A percentile compares a stretch with the other conserved stretches of the same genome.
Conservation (phyloP, 2,888 invertebrate genomes). For the Limnephilus marmoratus region DNA sequence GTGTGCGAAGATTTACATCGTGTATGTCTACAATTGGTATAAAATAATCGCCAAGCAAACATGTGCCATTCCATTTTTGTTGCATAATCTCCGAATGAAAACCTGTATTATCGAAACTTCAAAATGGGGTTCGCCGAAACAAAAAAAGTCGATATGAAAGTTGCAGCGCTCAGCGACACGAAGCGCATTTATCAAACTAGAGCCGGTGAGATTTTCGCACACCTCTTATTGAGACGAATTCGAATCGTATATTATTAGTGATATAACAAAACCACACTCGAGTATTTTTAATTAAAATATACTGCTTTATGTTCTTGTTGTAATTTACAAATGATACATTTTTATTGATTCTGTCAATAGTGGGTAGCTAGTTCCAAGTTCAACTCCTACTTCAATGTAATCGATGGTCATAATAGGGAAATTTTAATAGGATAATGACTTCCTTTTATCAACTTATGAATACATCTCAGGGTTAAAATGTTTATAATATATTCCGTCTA, state of each 20-base stretch:
- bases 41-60: background rate
- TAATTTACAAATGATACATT: background rate
- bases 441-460: background rate
- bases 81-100: slow-evolving; percentile 37
- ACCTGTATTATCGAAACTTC: background rate
- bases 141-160: slow-evolving; percentile 48
- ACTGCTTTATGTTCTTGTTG: background rate
- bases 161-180: slow-evolving; percentile 8
- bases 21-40: background rate
- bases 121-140: background rate
- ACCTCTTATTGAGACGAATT: background rate
- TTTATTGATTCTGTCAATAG: background rate
- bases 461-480: background rate
- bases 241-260: background rate
- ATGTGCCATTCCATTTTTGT: slow-evolving; percentile 21
- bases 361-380: background rate
- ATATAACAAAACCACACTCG: background rate
- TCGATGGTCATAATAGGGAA: background rate
- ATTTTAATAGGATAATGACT: background rate
- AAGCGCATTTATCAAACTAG: background rate
- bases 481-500: background rate
- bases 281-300: background rate
- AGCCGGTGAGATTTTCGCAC: background rate
- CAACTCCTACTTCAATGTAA: background rate
- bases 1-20: background rate